Base-by-base conservation (phyloP, 2,797 vertebrate genomes). In the Chelon auratus region DNA sequence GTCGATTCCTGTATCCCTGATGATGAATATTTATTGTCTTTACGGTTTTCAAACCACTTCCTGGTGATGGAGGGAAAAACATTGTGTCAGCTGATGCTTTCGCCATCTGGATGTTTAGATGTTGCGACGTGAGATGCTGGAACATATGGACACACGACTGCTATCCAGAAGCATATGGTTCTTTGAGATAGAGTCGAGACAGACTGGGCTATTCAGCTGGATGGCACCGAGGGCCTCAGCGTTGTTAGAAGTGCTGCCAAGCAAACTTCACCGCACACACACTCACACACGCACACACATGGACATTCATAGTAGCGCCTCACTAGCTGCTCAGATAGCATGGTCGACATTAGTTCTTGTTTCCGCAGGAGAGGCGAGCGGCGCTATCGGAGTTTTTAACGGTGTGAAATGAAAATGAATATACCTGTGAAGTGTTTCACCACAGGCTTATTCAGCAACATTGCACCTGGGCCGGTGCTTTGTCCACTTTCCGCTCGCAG, bases 201-300 rank as follows among this genome's bases (percentile, higher is more conserved):
- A 82, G 89, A 80, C 86, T 71, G 82, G 79, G 68, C 83, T 71
- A 50, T 89, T 89, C 85, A 87, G 84, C 54, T 74, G 85, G 62
- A 84, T 37, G 57, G 65, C 83, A 89, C 85, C 55, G 62, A 87
- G 83, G 88, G 86, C 86, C 86, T 87, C 73, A 4, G 63, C 78
- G 54, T 62, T 80, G 89, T 91, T 76, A 89, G 89, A 92, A 89
- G 87, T 83, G 82, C 83, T 91, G 90, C 90, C 91, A 92, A 75
- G 83, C 84, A 68, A 81, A 84, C 88, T 80, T 78, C 74, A 77
- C 26, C 51, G 18, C 75, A 26, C 24, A 26, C 24, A 2, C 24
- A 26, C 24, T 3, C 71, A 56, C 48, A 61, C 75, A 48, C 71
- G 53, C 48, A 61, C 75, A 52, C 57, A 17, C 52, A 30, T 54